Evolutionary conservation across 2,888 invertebrate genomes (phyloP), one percentile per base, ranked within the genome.

Genomic region (Lampropteryx suffumata): DNA sequence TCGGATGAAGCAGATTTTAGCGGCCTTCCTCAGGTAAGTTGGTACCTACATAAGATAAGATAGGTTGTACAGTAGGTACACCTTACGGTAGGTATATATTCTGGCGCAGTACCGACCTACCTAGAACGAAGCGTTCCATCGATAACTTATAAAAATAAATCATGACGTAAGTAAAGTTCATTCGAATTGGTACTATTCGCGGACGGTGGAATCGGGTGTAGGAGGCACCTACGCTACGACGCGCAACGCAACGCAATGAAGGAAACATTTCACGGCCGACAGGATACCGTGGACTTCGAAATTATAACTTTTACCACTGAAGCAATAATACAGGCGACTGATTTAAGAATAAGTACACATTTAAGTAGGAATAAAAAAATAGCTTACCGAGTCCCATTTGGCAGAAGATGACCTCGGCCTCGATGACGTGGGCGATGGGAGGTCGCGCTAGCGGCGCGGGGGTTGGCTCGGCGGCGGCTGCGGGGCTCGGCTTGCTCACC

Each of bases 361-460:
- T 17, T 29, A 24, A 3, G 9, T 11, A 28, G 7, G n/a, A 28
- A 34, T 6, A 5, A n/a, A 29, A 9, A 7, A 30, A 30, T 7
- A 13, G 49, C 87, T 94, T 74, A 94, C 94, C 94, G 42, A 94
- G 84, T 67, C 94, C 94, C 92, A 94, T 93, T 79, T 93, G 92
- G 76, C 93, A 92, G 86, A 94, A 94, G 69, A 94, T 93, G 61
- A 93, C 93, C 70, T 94, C 94, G 33, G 94, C 93, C 68, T 92
- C 92, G 56, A 92, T 92, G 71, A 92, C 86, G 70, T 89, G 89
- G 27, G 91, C 85, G 48, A 82, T 67, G 48, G 87, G 80, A 43
- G 76, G 74, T 57, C 80, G 79, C 50, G 68, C 48, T 85, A 44
- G 90, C 87, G 17, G 92, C 82, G 6, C 4, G 28, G 17, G 28